These are phyloP conservation scores for Camelus bactrianus DNA, from an alignment of 2,113 vertebrate species.

Conservation along the genomic window DNA sequence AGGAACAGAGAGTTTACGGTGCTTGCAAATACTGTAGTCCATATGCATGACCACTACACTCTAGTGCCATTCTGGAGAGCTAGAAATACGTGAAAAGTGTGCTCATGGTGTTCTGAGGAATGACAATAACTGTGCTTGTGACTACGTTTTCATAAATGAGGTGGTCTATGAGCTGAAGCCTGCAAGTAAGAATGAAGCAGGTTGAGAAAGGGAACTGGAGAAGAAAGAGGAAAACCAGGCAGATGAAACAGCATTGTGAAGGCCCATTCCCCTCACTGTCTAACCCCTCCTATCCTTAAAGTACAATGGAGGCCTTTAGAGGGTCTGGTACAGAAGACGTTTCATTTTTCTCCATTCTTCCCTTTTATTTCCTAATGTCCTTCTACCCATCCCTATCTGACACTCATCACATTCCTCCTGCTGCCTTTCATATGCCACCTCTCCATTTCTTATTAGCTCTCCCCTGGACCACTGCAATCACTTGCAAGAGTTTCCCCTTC, in stretches of 20 bases:
- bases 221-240: neutral
- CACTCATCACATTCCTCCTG: neutral
- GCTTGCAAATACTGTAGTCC: neutral
- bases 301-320: neutral
- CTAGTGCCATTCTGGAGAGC: neutral
- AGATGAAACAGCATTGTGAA: neutral
- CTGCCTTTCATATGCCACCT: neutral
- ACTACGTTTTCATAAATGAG: slow-evolving; percentile 19
- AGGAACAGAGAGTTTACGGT: neutral
- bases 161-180: neutral
- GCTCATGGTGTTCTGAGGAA: neutral
- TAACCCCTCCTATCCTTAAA: neutral
- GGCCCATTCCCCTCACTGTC: neutral
- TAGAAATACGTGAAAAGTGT: neutral
- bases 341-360: neutral
- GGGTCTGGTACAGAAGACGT: neutral
- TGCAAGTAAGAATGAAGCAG: neutral
- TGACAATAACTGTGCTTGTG: neutral
- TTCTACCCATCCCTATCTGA: neutral
- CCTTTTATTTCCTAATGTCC: neutral
- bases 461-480: neutral
- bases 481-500: neutral
- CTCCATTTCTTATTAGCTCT: neutral
- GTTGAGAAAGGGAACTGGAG: neutral
- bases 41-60: neutral